Conservation (phyloP, 2,113 vertebrate species). For the Eptesicus fuscus region DNA sequence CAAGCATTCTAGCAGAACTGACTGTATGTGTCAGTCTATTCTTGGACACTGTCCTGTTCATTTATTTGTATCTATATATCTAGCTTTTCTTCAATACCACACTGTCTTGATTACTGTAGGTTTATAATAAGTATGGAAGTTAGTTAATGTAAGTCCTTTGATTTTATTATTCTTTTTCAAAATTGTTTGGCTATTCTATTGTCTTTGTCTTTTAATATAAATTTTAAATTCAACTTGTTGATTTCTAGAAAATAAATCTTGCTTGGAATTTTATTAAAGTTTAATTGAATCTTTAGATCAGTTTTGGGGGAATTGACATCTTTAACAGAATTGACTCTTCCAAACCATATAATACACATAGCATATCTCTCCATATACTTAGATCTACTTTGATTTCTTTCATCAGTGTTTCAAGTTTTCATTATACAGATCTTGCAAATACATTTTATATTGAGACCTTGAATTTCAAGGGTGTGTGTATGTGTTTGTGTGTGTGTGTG, state of each 20-base stretch:
- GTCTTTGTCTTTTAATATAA: background rate
- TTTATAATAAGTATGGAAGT: background rate
- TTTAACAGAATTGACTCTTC: background rate
- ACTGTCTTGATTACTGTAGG: background rate
- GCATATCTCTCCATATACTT: background rate
- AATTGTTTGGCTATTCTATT: background rate
- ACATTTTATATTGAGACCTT: background rate
- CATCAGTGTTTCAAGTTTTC: background rate
- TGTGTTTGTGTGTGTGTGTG: no score
- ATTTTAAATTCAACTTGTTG: background rate
- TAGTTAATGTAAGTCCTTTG: background rate
- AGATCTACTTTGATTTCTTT: conserved; percentile 3
- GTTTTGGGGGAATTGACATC: background rate
- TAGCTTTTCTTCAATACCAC: background rate
- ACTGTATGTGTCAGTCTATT: background rate
- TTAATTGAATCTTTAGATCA: background rate
- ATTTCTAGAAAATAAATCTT: conserved; percentile 31
- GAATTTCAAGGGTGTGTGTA: background rate
- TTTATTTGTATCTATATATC: background rate
- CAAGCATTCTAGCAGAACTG: background rate
- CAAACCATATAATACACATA: background rate
- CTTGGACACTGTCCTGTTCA: background rate
- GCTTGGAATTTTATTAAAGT: background rate
- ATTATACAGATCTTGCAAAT: background rate
- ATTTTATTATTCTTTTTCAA: background rate